These are phyloP conservation scores for Oligia strigilis DNA, from an alignment of 2,888 invertebrate species.

Conservation along the genomic window DNA sequence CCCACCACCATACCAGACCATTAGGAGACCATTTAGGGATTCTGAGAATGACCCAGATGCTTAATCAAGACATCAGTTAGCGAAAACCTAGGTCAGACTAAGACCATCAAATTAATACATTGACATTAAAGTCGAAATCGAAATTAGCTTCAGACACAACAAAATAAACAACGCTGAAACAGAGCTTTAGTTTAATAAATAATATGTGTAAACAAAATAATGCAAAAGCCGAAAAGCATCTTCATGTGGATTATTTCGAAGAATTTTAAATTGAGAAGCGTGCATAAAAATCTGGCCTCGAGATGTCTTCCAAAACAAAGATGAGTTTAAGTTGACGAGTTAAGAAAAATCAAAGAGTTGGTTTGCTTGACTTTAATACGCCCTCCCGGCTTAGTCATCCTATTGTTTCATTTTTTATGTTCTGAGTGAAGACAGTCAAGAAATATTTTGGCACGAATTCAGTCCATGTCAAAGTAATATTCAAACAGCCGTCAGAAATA, in stretches of 20 bases:
- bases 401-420: slow-evolving; percentile 59
- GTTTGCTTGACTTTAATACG: slow-evolving; percentile 44
- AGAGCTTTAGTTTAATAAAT: slow-evolving; percentile 40
- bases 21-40: slow-evolving; percentile 38
- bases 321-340: slow-evolving; percentile 41
- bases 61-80: slow-evolving; percentile 46
- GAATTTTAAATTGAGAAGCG: slow-evolving; percentile 47
- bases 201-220: slow-evolving; percentile 43
- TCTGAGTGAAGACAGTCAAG: slow-evolving; percentile 32
- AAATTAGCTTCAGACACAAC: slow-evolving; percentile 45
- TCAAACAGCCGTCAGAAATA: slow-evolving; percentile 17
- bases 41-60: slow-evolving; percentile 49
- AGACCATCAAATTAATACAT: slow-evolving; percentile 53
- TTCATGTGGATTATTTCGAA: slow-evolving; percentile 29
- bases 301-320: slow-evolving; percentile 56
- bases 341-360: slow-evolving; percentile 50
- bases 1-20: no score
- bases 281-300: slow-evolving; percentile 39
- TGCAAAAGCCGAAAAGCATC: slow-evolving; percentile 21
- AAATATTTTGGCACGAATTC: slow-evolving; percentile 55
- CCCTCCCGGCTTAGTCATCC: slow-evolving; percentile 45
- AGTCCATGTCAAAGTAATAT: slow-evolving; percentile 20
- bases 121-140: slow-evolving; percentile 50
- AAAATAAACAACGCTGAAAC: slow-evolving; percentile 53
- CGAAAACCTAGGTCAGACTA: slow-evolving; percentile 47